Evolutionary conservation across 2,113 vertebrate species (phyloP).

Genomic region (Prochilodus magdalenae): DNA sequence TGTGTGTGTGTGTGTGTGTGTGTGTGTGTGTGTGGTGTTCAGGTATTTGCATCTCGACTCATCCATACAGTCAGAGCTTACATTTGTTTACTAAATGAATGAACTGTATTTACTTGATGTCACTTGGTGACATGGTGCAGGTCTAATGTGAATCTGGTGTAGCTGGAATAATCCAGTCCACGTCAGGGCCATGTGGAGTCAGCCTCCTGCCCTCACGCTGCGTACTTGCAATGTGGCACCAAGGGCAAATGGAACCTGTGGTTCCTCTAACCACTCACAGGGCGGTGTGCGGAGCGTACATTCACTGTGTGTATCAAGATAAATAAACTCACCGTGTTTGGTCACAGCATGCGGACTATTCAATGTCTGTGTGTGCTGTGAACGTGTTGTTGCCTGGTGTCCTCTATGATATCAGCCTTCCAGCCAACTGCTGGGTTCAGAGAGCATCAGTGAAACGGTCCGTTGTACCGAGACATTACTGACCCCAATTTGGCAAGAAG

Average conservation of each 20-base stretch:
- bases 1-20: too few relatives aligned
- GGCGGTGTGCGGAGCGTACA: background rate
- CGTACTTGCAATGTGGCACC: conserved; percentile 37
- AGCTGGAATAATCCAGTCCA: conserved; percentile 31
- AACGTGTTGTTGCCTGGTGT: background rate
- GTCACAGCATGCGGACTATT: conserved; percentile 11
- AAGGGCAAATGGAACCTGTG: conserved; percentile 19
- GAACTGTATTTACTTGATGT: too few relatives aligned
- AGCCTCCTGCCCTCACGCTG: conserved; percentile 15
- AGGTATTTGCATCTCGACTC: too few relatives aligned
- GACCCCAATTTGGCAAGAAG: conserved; percentile 12
- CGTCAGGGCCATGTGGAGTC: conserved; percentile 35
- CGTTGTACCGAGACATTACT: background rate
- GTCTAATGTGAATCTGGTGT: background rate
- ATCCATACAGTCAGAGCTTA: too few relatives aligned
- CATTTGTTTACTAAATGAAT: too few relatives aligned
- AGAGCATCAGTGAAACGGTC: background rate
- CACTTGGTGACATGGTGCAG: too few relatives aligned
- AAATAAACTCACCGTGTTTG: conserved; percentile 14
- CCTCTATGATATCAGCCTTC: background rate
- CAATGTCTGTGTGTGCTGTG: background rate
- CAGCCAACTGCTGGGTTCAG: background rate
- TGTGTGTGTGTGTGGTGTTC: background rate
- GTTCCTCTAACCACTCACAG: conserved; percentile 15
- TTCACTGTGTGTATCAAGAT: conserved; percentile 11